Base-by-base conservation (phyloP, 1,140 invertebrate genomes). In the Cydia strobilella region DNA sequence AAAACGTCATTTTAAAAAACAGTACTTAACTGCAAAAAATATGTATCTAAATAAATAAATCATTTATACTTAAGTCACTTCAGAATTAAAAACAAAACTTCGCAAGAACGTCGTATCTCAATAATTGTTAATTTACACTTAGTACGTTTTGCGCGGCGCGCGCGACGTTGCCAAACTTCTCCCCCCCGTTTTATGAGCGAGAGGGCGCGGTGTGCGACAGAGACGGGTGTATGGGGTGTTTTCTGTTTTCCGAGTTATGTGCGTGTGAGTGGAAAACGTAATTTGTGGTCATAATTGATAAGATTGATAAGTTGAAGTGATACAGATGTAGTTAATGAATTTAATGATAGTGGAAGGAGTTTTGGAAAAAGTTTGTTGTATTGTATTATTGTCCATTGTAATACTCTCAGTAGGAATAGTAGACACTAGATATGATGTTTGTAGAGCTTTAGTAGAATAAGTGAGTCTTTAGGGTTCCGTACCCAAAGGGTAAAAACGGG, bases 111-210 rank as follows among this genome's bases (percentile, higher is more conserved):
- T 12, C 54, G 20, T 59, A 59, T 23, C 7, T 10, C 7, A 10
- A 59, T 59, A 59, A 59, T 23, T 23, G 54, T 59, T 0, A 0
- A 18, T 51, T 59, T 10, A 23, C 5, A 59, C 54, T 59, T 59
- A 59, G 6, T n/a, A 20, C 54, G 54, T 59, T 59, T 23, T 23
- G n/a, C 6, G 54, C 54, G 54, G 20, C 65, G 62, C 35, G 51
- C 35, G 80, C 84, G 77, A 76, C 80, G 84, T 83, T 85, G 84
- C 82, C 82, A 79, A 73, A 45, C 51, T 75, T 63, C 73, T 76
- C 76, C 81, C 83, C 81, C 75, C 78, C 72, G 74, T 75, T 71
- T 72, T 74, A 62, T 73, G 82, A 77, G 73, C 62, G 79, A 77
- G 78, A 77, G 7, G 63, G 62, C 3, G 62, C 42, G 63, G 76